Conservation (phyloP, 2,888 invertebrate genomes). For the Punctoribates punctum region DNA sequence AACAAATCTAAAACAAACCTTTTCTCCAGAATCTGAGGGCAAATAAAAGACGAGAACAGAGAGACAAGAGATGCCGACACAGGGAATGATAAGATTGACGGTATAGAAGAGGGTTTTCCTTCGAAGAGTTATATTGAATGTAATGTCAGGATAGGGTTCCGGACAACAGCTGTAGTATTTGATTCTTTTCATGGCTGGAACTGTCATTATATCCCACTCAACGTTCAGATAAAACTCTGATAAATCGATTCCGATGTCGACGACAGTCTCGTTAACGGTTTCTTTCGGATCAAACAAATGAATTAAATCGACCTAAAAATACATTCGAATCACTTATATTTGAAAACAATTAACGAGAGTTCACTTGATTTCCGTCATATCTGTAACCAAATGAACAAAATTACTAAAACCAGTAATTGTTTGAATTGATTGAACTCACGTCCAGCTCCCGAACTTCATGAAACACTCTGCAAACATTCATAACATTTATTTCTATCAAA, state of each 20-base stretch:
- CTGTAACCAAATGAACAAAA: constrained; percentile 9
- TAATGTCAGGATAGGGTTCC: constrained; percentile 42
- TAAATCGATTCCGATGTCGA: constrained; percentile 56
- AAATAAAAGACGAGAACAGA: constrained; percentile 94
- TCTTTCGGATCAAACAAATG: constrained; percentile 47
- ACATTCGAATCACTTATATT: constrained; percentile 49
- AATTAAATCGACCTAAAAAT: constrained; percentile 63
- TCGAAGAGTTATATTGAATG: constrained; percentile 91
- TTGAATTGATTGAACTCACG: constrained; percentile 52
- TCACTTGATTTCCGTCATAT: constrained; percentile 87
- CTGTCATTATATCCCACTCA: constrained; percentile 59
- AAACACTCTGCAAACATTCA: no score
- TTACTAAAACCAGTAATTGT: not conserved
- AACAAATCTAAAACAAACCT: constrained; percentile 55
- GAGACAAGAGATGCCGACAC: constrained; percentile 90
- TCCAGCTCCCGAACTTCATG: constrained; percentile 93
- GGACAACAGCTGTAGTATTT: constrained; percentile 47
- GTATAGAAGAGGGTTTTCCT: constrained; percentile 97
- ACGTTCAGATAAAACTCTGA: constrained; percentile 58
- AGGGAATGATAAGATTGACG: constrained; percentile 91
- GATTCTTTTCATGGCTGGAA: constrained; percentile 49
- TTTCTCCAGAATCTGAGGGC: constrained; percentile 96
- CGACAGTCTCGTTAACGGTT: constrained; percentile 48
- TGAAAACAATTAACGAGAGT: no score
- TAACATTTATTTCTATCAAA: no score